Base-by-base conservation (phyloP, 2,888 invertebrate species). In the Aspidiotus destructor region DNA sequence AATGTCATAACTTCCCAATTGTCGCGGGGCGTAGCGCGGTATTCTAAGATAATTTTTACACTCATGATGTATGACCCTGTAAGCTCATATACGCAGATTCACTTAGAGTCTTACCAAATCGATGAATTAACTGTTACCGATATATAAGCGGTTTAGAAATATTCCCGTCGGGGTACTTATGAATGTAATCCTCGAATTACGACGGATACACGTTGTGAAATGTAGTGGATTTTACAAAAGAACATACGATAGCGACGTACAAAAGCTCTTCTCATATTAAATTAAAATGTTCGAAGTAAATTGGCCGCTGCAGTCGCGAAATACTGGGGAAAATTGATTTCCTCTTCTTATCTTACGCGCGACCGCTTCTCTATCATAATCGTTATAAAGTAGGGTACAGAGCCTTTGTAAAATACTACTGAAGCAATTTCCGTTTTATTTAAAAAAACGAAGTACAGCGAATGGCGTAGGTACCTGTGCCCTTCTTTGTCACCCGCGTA, bases 261-360 rank as follows among this genome's bases (percentile, higher is more conserved):
- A 58, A 58, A 58, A 58, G 58, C 58, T 58, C n/a, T 48, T 28
- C 13, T 58, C 58, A 40, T 58, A 58, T 58, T 58, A 58, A 58
- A 58, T 58, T 58, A 58, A 40, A 58, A 58, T 13, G 58, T 58
- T 58, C 8, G 58, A 58, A 58, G 58, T 13, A 58, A 58, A 58
- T 58, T 58, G 58, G 58, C 40, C 40, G 16, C 58, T 58, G 28
- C 28, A 58, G 40, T 58, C 28, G 40, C 40, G 28, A 15, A 9
- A 13, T 58, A 28, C 28, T 28, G 13, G 7, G n/a, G 48, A 48
- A 58, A 58, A 58, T 17, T 58, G 58, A 58, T 58, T 58, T 58
- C 58, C 58, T 55, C 28, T 40, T 58, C 13, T 40, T 58, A 16
- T 58, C 40, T 58, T 13, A 40, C 58, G n/a, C 55, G 16, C 55